Evolutionary conservation across 2,888 invertebrate species (phyloP), one percentile per base, ranked within the genome.

Genomic region (Drosophila nigritarsus): DNA sequence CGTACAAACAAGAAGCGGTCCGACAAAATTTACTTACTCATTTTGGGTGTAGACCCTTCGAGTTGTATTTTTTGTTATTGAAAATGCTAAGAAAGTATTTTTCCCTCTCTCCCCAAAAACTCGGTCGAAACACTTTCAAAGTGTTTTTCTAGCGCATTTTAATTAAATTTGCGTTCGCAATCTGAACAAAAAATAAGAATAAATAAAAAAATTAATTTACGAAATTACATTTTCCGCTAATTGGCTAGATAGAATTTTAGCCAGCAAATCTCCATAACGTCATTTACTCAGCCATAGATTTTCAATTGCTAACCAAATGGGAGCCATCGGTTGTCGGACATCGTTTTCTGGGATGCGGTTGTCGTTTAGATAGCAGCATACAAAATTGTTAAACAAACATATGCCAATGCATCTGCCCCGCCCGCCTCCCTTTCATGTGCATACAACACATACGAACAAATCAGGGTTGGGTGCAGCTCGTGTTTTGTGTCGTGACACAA

Each of bases 371-470:
- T 68, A 34, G 50, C 62, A 42, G 32, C 58, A 40, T 42, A 51
- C 64, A 45, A 83, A 84, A 85, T 87, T 87, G 84, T 83, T 85
- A 87, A 84, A 80, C 87, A 84, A 75, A 86, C 78, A 69, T 53
- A 68, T 61, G 78, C 53, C 63, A 53, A 51, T 51, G 55, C 54
- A 54, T 48, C 20, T 9, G 9, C 15, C 27, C 55, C 24, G 20
- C 51, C 27, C 53, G 9, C 2, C 34, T 11, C 36, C 24, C 18
- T 1, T 18, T 7, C 36, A 64, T 55, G 58, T 42, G 49, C 55
- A 48, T 34, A 24, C 0, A 24, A 15, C 24, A 49, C 27, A 27
- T 30, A 34, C 15, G 48, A 11, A 20, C n/a, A 27, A 32, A 15
- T 9, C 13, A 5, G n/a, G 18, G 30, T 13, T 65, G 55, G 18